A percentile compares a stretch with the other conserved stretches of the same genome.
Conservation (phyloP, 2,797 vertebrate species). For the Podarcis siculus region DNA sequence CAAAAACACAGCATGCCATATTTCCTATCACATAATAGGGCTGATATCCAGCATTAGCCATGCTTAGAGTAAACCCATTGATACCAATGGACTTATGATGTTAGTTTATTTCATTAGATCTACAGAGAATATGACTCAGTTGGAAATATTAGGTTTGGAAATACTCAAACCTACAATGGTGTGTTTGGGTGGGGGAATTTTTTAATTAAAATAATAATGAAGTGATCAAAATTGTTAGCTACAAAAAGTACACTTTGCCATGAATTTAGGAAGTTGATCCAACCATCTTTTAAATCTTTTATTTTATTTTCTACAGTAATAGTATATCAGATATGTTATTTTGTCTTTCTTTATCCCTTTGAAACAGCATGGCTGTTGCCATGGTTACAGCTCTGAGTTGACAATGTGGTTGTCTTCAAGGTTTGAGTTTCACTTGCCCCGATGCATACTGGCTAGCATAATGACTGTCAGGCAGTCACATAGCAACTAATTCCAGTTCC, state of each 20-base stretch:
- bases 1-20: background rate
- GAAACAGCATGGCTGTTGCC: background rate
- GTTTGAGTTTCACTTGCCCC: background rate
- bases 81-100: too few species aligned
- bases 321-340: background rate
- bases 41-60: too few species aligned
- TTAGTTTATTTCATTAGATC: too few species aligned
- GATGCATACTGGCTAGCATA: background rate
- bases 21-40: background rate
- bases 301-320: background rate
- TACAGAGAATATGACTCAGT: too few species aligned
- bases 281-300: background rate
- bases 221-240: background rate
- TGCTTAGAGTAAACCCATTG: too few species aligned
- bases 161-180: background rate
- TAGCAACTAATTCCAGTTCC: background rate
- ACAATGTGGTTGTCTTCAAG: background rate
- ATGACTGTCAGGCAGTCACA: background rate
- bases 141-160: background rate
- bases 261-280: background rate
- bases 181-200: background rate
- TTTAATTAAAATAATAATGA: background rate
- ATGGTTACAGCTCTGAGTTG: background rate
- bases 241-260: background rate
- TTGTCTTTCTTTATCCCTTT: background rate